Base-by-base conservation (phyloP, 2,888 invertebrate genomes). In the Diploptera punctata region DNA sequence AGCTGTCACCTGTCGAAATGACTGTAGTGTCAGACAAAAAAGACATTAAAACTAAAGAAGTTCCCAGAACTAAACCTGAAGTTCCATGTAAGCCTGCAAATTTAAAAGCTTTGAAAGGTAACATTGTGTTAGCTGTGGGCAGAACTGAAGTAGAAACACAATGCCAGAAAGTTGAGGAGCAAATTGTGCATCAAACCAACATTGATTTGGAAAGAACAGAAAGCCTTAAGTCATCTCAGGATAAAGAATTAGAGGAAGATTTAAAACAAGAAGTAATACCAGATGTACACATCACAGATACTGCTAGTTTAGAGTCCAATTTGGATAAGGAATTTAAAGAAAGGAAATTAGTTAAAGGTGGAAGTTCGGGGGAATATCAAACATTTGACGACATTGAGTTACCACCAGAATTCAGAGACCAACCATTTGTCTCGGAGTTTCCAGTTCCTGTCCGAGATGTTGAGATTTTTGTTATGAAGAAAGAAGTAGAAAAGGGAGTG, bases 321-420 rank as follows among this genome's bases (percentile, higher is more conserved):
- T 29, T 57, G 29, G 57, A 57, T 57, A 13, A 26, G 26, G 3
- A 26, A 10, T 57, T n/a, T n/a, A 57, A 26, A 65, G 52, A 65
- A 21, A 70, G 38, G 47, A 70, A 38, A 62, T 24, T 47, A 52
- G 19, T 19, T 29, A 62, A 70, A 47, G 49, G 38, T 24, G 62
- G 70, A 9, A 70, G 65, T 29, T 74, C 74, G 21, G 74, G 74
- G 18, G 74, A 74, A 47, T 74, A 73, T 68, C 68, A 71, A 18
- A 73, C 72, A 26, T 73, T 68, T 57, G 74, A 74, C 47, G 67
- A 73, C 24, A 71, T 74, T 26, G 74, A 74, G 43, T 29, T 73
- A 57, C 74, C 73, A 9, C 52, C 38, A n/a, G 70, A 70, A 26
- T 61, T 70, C 33, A 70, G 33, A 19, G 70, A 61, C 4, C 19